phyloP scores from a whole-genome alignment of 1,140 invertebrate species.

The Diabrotica virgifera region DNA sequence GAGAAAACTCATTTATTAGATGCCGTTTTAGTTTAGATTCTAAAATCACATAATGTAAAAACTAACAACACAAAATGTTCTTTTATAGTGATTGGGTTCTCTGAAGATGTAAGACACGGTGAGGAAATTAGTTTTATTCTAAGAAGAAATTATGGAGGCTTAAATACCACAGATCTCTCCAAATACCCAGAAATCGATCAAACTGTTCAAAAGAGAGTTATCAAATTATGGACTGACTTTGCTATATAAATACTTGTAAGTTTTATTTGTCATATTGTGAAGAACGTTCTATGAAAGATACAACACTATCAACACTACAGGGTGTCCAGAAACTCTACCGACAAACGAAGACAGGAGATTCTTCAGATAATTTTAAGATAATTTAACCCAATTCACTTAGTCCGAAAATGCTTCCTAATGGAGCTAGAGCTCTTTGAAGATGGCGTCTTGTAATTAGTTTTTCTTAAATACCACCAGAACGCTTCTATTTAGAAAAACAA shows the following conservation, averaged over 20 bases:
- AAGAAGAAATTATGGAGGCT: conserved; percentile 12
- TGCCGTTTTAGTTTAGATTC: background rate
- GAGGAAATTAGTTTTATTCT: conserved; percentile 12
- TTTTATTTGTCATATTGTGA: background rate
- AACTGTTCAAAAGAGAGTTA: conserved; percentile 15
- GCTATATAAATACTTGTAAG: conserved; percentile 26
- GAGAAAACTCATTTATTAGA: background rate
- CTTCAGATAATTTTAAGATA: no score
- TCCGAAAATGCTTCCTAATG: no score
- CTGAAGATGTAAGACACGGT: conserved; percentile 12
- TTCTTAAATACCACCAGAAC: no score
- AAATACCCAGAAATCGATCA: conserved; percentile 21
- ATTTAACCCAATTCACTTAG: no score
- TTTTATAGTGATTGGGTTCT: conserved; percentile 9
- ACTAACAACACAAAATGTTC: background rate
- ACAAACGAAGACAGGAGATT: no score
- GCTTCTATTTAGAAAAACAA: no score
- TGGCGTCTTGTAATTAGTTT: no score
- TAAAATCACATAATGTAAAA: background rate
- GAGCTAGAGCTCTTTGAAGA: no score
- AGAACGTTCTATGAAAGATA: no score
- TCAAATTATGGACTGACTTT: conserved; percentile 20
- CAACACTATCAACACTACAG: no score
- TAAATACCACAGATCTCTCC: conserved; percentile 20
- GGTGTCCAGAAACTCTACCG: no score